A percentile compares a stretch with the other conserved stretches of the same genome.
These are phyloP conservation scores for Lasioglossum villosulum DNA, from an alignment of 2,888 invertebrate genomes.

Conservation along the genomic window DNA sequence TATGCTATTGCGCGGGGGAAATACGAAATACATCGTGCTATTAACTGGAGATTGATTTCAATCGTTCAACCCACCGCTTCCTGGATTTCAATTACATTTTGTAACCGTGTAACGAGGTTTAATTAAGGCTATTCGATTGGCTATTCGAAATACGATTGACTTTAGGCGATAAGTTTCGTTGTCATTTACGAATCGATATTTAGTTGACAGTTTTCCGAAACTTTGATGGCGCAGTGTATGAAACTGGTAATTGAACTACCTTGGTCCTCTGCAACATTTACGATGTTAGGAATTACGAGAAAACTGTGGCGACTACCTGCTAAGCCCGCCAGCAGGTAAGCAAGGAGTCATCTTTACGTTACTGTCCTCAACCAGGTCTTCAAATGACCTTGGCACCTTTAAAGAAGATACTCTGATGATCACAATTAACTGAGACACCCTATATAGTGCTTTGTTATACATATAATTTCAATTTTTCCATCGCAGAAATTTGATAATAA, in stretches of 20 bases:
- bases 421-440: too few relatives aligned
- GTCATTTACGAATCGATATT: not conserved
- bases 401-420: too few relatives aligned
- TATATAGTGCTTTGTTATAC: too few relatives aligned
- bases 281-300: too few relatives aligned
- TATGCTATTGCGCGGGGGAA: slow-evolving; percentile 5
- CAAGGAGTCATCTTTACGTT: too few relatives aligned
- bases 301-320: too few relatives aligned
- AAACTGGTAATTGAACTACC: not conserved
- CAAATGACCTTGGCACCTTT: too few relatives aligned
- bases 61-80: not conserved
- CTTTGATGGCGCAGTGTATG: not conserved
- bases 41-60: slow-evolving; percentile 1
- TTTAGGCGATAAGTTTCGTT: not conserved
- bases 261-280: too few relatives aligned
- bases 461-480: too few relatives aligned
- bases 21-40: slow-evolving; percentile 3
- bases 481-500: too few relatives aligned
- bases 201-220: not conserved
- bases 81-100: not conserved
- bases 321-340: too few relatives aligned
- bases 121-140: not conserved
- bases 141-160: not conserved
- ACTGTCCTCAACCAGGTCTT: too few relatives aligned
- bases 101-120: not conserved